Evolutionary conservation across 2,113 vertebrate species (phyloP).

Genomic region (Isurus oxyrinchus): DNA sequence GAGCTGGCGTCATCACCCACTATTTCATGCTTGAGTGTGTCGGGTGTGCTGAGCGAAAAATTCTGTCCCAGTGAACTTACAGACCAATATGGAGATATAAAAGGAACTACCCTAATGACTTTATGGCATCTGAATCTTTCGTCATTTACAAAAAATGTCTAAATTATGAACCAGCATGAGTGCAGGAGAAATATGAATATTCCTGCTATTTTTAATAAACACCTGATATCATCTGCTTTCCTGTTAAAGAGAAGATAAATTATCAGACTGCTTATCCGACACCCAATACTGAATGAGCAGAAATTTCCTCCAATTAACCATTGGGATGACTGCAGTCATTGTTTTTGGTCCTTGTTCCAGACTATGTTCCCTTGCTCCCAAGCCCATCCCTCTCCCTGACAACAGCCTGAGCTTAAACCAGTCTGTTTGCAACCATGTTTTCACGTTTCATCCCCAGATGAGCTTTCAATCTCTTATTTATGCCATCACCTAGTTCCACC

Average conservation of each 20-base stretch:
- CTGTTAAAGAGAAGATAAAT: neutral
- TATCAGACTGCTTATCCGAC: neutral
- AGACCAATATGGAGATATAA: neutral
- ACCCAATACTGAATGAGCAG: neutral
- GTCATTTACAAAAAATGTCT: neutral
- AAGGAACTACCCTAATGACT: neutral
- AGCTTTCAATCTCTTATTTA: too few relatives aligned
- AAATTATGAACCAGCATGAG: neutral
- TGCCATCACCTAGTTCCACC: too few relatives aligned
- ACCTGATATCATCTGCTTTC: neutral
- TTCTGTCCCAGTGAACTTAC: too few relatives aligned
- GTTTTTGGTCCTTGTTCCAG: too few relatives aligned
- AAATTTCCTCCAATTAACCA: neutral
- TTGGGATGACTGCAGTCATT: neutral
- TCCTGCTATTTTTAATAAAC: conserved; percentile 1
- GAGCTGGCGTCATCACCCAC: too few relatives aligned
- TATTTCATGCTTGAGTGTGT: too few relatives aligned
- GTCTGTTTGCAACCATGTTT: too few relatives aligned
- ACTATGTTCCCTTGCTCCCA: too few relatives aligned
- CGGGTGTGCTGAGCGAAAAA: too few relatives aligned
- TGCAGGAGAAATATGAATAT: neutral
- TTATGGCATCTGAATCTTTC: neutral
- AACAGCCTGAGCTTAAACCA: too few relatives aligned
- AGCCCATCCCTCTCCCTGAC: too few relatives aligned
- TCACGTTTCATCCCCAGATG: too few relatives aligned